phyloP scores from a whole-genome alignment of 2,888 invertebrate species.

The Deilephila elpenor region DNA sequence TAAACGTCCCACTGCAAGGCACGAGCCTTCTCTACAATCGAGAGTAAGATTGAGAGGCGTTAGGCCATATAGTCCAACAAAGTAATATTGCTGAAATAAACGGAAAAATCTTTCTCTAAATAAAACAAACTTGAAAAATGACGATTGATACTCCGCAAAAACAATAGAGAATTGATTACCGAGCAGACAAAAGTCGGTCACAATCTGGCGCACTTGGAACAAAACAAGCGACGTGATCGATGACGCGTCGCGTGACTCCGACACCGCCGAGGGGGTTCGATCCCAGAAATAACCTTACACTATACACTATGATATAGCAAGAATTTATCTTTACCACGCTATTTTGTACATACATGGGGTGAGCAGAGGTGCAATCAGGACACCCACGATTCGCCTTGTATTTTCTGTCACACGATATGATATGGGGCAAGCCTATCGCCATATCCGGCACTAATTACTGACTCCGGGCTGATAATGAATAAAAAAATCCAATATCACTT shows the following conservation, averaged over 20 bases:
- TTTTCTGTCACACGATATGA: too few relatives aligned
- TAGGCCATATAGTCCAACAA: too few relatives aligned
- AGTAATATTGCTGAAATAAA: too few relatives aligned
- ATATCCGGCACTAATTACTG: too few relatives aligned
- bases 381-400: too few relatives aligned
- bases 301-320: slow-evolving; percentile 34
- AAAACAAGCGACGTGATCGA: slow-evolving; percentile 16
- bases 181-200: not conserved
- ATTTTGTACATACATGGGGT: not conserved
- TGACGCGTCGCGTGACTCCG: slow-evolving; percentile 30
- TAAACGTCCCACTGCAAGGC: too few relatives aligned
- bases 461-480: too few relatives aligned
- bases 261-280: slow-evolving; percentile 23
- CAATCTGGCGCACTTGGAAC: slow-evolving; percentile 6
- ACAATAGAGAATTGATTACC: slow-evolving; percentile 5
- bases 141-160: not conserved
- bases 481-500: too few relatives aligned
- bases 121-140: not conserved
- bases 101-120: not conserved
- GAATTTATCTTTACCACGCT: slow-evolving; percentile 4
- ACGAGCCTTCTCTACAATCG: too few relatives aligned
- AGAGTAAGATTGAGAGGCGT: too few relatives aligned
- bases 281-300: slow-evolving; percentile 38
- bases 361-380: too few relatives aligned
- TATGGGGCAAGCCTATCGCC: too few relatives aligned